phyloP scores from a whole-genome alignment of 2,797 vertebrate genomes.

The Pelodytes ibericus region DNA sequence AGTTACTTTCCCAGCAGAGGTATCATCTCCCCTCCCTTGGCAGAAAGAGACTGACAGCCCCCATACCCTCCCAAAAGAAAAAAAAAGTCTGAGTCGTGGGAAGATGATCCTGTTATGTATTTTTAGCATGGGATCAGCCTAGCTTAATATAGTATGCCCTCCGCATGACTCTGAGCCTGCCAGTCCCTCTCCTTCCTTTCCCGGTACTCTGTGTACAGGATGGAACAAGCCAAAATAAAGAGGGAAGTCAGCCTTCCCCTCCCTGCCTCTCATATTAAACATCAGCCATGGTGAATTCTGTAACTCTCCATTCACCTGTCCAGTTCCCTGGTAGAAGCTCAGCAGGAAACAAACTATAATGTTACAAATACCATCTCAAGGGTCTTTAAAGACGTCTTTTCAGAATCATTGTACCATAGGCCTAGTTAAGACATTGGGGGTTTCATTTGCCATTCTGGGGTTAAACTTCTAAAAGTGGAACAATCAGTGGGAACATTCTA shows the following conservation, averaged over 20 bases:
- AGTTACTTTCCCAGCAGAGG: constrained; percentile 5
- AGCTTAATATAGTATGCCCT: constrained; percentile 51
- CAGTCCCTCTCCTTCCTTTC: constrained; percentile 47
- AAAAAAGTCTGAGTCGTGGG: constrained; percentile 32
- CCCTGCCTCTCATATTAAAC: not conserved
- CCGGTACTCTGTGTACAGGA: constrained; percentile 60
- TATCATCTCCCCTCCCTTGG: constrained; percentile 19
- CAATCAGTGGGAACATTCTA: too few relatives aligned
- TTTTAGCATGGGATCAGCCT: constrained; percentile 42
- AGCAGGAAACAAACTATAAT: too few relatives aligned
- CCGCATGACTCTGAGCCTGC: constrained; percentile 44
- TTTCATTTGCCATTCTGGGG: too few relatives aligned
- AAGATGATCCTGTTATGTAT: constrained; percentile 49
- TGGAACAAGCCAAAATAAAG: constrained; percentile 48
- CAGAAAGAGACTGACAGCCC: constrained; percentile 28
- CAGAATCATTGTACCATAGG: too few relatives aligned
- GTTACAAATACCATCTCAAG: too few relatives aligned
- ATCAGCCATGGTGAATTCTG: not conserved
- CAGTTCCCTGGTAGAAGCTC: too few relatives aligned
- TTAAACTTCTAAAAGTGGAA: too few relatives aligned
- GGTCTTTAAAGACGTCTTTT: too few relatives aligned
- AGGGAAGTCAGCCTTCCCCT: constrained; percentile 56
- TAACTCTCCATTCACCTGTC: too few relatives aligned
- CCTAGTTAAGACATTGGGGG: too few relatives aligned
- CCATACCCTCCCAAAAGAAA: too few relatives aligned